These are phyloP conservation scores for Carassius auratus DNA, from an alignment of 2,113 vertebrate genomes.

Conservation along the genomic window DNA sequence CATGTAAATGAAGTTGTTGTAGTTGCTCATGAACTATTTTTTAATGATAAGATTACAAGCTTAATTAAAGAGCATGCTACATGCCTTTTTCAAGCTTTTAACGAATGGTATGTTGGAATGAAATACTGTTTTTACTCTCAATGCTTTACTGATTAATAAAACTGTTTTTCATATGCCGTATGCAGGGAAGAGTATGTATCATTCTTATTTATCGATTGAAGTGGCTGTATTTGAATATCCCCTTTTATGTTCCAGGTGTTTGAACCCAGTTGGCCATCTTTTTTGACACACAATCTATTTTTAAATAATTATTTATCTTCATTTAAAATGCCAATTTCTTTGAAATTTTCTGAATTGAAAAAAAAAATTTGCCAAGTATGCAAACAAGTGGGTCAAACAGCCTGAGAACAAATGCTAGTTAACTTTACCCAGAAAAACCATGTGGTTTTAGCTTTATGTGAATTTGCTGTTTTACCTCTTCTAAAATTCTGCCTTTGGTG, in stretches of 20 bases:
- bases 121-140: slow-evolving; percentile 64
- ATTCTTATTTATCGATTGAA: slow-evolving; percentile 73
- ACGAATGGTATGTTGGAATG: slow-evolving; percentile 46
- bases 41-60: background rate
- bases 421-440: slow-evolving; percentile 10
- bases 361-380: background rate
- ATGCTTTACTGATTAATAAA: slow-evolving; percentile 71
- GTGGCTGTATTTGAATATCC: slow-evolving; percentile 67
- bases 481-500: background rate
- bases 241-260: slow-evolving; percentile 47
- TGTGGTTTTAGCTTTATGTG: background rate
- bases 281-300: background rate
- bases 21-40: background rate
- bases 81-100: slow-evolving; percentile 23
- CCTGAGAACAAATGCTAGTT: slow-evolving; percentile 54
- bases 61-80: slow-evolving; percentile 19
- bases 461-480: background rate
- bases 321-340: background rate
- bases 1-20: slow-evolving; percentile 2
- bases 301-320: background rate
- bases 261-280: background rate
- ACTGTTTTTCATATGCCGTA: slow-evolving; percentile 76
- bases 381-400: slow-evolving; percentile 67
- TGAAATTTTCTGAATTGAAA: background rate
- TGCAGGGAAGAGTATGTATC: slow-evolving; percentile 82